Conservation (phyloP, 1,140 invertebrate species). For the Patella vulgata region DNA sequence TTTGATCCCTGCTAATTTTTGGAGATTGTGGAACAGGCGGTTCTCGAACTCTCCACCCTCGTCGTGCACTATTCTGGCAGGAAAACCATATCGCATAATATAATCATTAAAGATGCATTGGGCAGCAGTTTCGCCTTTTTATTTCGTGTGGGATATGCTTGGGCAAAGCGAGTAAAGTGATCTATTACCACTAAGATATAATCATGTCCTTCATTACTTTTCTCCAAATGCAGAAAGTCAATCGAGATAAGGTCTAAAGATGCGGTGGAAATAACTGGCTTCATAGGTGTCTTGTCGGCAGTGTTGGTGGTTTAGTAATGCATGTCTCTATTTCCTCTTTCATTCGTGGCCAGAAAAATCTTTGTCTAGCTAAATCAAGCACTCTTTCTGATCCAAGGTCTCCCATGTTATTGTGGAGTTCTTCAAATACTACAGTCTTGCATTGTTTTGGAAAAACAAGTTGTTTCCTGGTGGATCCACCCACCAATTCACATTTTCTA, state of each 20-base stretch:
- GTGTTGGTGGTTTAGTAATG: slow-evolving; percentile 2
- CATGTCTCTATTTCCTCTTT: slow-evolving; percentile 14
- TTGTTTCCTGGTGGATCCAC: slow-evolving; percentile 8
- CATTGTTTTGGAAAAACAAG: slow-evolving; percentile 12
- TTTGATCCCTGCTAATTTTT: slow-evolving; percentile 1
- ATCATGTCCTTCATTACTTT: slow-evolving; percentile 25
- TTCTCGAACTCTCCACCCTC: slow-evolving; percentile 17
- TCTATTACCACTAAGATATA: slow-evolving; percentile 46
- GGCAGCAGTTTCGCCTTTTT: slow-evolving; percentile 24
- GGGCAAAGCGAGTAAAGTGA: slow-evolving; percentile 35
- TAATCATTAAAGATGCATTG: slow-evolving; percentile 31
- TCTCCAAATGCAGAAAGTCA: slow-evolving; percentile 31
- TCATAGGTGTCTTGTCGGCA: slow-evolving; percentile 5
- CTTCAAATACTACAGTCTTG: slow-evolving; percentile 14
- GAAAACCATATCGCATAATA: slow-evolving; percentile 32
- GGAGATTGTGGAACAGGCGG: slow-evolving; percentile 8
- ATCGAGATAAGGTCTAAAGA: slow-evolving; percentile 30
- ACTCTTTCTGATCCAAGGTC: slow-evolving; percentile 29
- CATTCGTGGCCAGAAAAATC: slow-evolving; percentile 32
- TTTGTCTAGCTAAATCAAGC: slow-evolving; percentile 4
- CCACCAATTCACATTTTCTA: neutral
- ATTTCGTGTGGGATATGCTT: slow-evolving; percentile 32
- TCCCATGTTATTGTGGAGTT: slow-evolving; percentile 28
- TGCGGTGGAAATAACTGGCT: slow-evolving; percentile 15
- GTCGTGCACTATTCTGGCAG: slow-evolving; percentile 14